These are phyloP conservation scores for Hypothenemus hampei DNA, from an alignment of 1,140 invertebrate species.

Conservation along the genomic window DNA sequence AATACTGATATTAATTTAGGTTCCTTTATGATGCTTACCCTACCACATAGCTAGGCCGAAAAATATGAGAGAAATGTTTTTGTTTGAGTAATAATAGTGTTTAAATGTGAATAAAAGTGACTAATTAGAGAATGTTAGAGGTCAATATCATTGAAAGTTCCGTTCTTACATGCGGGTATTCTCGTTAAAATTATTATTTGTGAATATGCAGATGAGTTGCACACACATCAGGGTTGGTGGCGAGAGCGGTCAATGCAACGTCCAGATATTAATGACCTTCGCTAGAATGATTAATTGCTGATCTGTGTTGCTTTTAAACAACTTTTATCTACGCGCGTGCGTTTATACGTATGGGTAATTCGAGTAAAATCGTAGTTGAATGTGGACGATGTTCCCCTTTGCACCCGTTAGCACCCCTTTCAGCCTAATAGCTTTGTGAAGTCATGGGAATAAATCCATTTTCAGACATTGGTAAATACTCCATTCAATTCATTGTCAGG, in stretches of 20 bases:
- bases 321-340: conserved; percentile 16
- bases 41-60: too few species aligned
- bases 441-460: conserved; percentile 22
- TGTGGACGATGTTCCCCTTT: conserved; percentile 3
- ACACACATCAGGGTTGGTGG: conserved; percentile 19
- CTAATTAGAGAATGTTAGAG: too few species aligned
- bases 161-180: conserved; percentile 18
- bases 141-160: conserved; percentile 17
- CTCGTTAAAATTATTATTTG: conserved; percentile 19
- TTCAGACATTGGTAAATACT: conserved; percentile 15
- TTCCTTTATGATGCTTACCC: too few species aligned
- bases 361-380: conserved; percentile 18
- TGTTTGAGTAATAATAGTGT: too few species aligned
- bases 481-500: conserved; percentile 9
- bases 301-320: conserved; percentile 21
- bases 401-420: conserved; percentile 6
- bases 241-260: conserved; percentile 19
- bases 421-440: conserved; percentile 13
- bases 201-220: conserved; percentile 19
- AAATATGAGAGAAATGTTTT: too few species aligned
- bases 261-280: conserved; percentile 21
- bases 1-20: too few species aligned
- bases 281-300: conserved; percentile 22
- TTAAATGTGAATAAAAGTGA: too few species aligned
- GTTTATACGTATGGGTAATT: conserved; percentile 12